Percentiles rank a stretch among this genome's conserved stretches.
Evolutionary conservation across 2,113 vertebrate species (phyloP).

Genomic region (Cercopithecus mona): DNA sequence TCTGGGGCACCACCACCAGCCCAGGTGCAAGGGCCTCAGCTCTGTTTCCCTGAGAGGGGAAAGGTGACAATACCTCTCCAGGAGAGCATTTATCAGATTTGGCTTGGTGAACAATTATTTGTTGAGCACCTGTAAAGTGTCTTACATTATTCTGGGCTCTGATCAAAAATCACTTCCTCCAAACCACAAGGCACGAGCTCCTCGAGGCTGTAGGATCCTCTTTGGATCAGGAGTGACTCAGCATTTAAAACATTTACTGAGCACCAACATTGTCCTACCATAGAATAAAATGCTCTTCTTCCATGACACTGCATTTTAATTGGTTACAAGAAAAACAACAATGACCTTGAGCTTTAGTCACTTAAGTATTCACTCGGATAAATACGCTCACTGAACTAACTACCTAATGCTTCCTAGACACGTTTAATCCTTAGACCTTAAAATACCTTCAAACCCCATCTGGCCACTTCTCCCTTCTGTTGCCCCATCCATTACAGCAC

Average conservation of each 20-base stretch:
- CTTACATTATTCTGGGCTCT: background rate
- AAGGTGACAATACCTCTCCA: background rate
- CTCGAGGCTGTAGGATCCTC: background rate
- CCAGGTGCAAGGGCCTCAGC: background rate
- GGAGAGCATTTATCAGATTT: conserved; percentile 1
- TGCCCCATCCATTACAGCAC: background rate
- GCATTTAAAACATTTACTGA: background rate
- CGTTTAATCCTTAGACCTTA: background rate
- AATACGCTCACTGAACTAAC: background rate
- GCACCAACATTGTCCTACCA: background rate
- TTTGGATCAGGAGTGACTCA: background rate
- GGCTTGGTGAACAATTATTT: background rate
- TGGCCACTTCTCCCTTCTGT: accelerated
- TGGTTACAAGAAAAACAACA: background rate
- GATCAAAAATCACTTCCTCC: background rate
- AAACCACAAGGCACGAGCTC: background rate
- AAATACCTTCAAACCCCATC: background rate
- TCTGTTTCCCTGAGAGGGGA: background rate
- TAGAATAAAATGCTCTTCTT: background rate
- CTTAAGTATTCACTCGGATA: background rate
- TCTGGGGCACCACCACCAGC: background rate
- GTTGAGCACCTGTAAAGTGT: background rate
- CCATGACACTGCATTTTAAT: background rate
- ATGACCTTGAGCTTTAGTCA: background rate
- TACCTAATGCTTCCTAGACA: background rate